phyloP scores from a whole-genome alignment of 2,797 vertebrate genomes.

The Somateria mollissima region DNA sequence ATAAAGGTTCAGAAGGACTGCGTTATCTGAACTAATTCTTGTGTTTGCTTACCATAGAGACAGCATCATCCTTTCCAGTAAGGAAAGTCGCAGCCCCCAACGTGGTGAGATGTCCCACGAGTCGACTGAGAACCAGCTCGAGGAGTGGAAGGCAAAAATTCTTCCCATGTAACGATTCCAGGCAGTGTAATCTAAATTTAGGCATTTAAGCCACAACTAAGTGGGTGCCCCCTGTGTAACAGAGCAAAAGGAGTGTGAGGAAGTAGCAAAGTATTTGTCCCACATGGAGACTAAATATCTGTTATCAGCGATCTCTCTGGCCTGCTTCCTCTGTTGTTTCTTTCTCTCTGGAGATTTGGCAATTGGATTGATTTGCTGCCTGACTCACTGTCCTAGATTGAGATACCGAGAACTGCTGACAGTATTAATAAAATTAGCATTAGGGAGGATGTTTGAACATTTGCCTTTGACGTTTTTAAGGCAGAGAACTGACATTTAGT shows the following conservation, averaged over 20 bases:
- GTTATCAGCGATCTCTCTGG: constrained; percentile 55
- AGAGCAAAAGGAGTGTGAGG: constrained; percentile 43
- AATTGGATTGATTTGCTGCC: constrained; percentile 65
- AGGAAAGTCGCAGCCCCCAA: background rate
- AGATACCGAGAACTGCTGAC: constrained; percentile 63
- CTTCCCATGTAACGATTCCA: background rate
- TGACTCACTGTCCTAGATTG: constrained; percentile 61
- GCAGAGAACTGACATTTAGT: constrained; percentile 57
- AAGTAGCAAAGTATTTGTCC: constrained; percentile 66
- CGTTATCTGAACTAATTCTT: fast-evolving
- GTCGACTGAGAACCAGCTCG: fast-evolving
- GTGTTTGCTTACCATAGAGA: fast-evolving
- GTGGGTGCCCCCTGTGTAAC: background rate
- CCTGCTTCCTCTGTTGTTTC: constrained; percentile 53
- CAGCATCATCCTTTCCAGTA: background rate
- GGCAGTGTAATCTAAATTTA: background rate
- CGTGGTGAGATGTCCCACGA: background rate
- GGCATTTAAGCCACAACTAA: background rate
- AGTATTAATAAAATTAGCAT: constrained; percentile 60
- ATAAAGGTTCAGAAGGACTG: fast-evolving
- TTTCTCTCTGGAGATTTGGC: constrained; percentile 44
- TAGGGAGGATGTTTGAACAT: constrained; percentile 55
- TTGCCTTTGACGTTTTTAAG: constrained; percentile 55
- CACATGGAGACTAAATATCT: constrained; percentile 54
- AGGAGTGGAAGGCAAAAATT: background rate